Evolutionary conservation across 2,113 vertebrate genomes (phyloP), one percentile per base, ranked within the genome.

Genomic region (Silurus asotus): DNA sequence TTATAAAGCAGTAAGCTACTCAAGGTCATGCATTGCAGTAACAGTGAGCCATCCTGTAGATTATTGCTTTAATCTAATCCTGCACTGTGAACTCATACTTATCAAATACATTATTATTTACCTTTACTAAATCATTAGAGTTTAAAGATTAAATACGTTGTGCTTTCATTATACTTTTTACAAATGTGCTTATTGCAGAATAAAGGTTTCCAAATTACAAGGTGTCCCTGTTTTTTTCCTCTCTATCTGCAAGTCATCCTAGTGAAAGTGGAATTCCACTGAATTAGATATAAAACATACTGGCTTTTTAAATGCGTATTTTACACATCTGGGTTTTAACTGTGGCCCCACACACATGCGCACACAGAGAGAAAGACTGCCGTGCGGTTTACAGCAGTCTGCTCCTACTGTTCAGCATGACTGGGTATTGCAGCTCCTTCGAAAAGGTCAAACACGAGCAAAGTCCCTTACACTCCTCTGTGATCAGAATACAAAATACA

Each of bases 361-460:
- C 13, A 7, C 59, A 37, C 45, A 19, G 45, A 76, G 8, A 6
- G 45, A 2, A 48, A n/a, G 7, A 67, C 49, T 37, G 17, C n/a
- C 59, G 45, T 20, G 37, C 19, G 65, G 25, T 25, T 53, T 56
- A 61, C 77, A 72, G 64, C 77, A 17, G 61, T 81, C 76, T 70
- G 65, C 78, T 74, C 56, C n/a, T 51, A 11, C 82, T 74, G 45
- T 84, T 72, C 76, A 72, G 82, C 75, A 84, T 62, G 23, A 70
- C 82, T 84, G 82, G 67, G 59, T 53, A 86, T 20, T 37, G 69
- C 67, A 72, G 84, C 84, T 74, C 45, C 51, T 75, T 74, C 6
- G 23, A 49, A 86, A 82, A 86, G 85, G 85, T 86, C 67, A 86
- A 81, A 72, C 48, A 53, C 45, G 53, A 81, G 37, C 15, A 15